A percentile compares a stretch with the other conserved stretches of the same genome.
Conservation (phyloP, 2,113 vertebrate genomes). For the Lasiurus cinereus region DNA sequence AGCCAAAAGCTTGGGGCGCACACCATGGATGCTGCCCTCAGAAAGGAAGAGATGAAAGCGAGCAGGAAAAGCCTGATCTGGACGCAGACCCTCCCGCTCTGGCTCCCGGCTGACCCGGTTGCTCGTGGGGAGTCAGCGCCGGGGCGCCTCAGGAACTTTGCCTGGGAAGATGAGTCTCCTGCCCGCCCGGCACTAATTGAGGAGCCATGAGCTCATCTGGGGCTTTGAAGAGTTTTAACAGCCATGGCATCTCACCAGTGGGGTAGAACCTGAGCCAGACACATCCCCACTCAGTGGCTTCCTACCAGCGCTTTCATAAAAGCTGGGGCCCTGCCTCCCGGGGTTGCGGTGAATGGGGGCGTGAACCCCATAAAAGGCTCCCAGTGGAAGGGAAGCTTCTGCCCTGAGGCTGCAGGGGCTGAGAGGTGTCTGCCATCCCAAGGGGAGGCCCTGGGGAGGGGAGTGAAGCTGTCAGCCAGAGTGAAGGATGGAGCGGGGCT, state of each 20-base stretch:
- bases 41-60: not conserved
- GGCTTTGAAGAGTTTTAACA: constrained; percentile 76
- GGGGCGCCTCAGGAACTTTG: constrained; percentile 21
- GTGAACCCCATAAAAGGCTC: not conserved
- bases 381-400: constrained; percentile 47
- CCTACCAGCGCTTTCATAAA: constrained; percentile 53
- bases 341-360: constrained; percentile 25
- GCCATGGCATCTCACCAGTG: constrained; percentile 6
- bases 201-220: constrained; percentile 65
- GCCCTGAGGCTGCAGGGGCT: constrained; percentile 33
- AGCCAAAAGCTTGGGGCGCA: not conserved
- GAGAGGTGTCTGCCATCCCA: constrained; percentile 56
- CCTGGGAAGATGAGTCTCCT: constrained; percentile 62
- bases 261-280: not conserved
- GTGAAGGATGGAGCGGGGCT: constrained; percentile 20
- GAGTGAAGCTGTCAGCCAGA: constrained; percentile 3
- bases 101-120: not conserved
- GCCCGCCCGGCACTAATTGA: constrained; percentile 52
- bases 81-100: not conserved
- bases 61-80: not conserved
- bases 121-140: not conserved
- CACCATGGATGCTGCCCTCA: not conserved
- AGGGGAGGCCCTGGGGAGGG: not conserved
- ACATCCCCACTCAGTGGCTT: not conserved
- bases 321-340: not conserved